Evolutionary conservation across 35 echinoderm and acorn worm genomes (phyloP), one percentile per base, ranked within the genome.

Genomic region (Strongylocentrotus purpuratus): DNA sequence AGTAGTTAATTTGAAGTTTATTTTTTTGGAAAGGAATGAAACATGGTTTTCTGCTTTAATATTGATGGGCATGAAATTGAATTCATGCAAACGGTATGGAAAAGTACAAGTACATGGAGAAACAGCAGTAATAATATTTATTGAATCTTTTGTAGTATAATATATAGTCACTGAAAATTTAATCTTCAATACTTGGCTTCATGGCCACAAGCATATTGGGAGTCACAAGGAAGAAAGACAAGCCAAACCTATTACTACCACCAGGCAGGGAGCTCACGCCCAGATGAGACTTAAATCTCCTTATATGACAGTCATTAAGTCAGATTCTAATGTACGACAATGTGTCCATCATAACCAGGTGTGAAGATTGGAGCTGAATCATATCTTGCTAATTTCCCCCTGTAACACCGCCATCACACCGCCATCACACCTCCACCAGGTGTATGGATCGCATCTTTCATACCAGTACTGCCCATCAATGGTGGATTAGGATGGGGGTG

Each of bases 381-480:
- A 89, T 89, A 45, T 89, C 87, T 89, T 89, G 20, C 25, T 89
- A 89, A 89, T 89, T 89, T 89, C 87, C 87, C 25, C 33, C 33
- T 46, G 33, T 33, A 89, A 89, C 87, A 89, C 87, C 32, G 18
- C 12, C 87, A 89, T 46, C 87, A 78, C 65, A 78, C 65, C 65
- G 5, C 65, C 65, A n/a, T n/a, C n/a, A n/a, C n/a, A n/a, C n/a
- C n/a, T n/a, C n/a, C n/a, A 70, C 65, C 65, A 78, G 65, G 65
- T 78, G 65, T 22, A 78, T 78, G 65, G 65, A n/a, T 78, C 65
- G 2, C 65, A 78, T 78, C 65, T 78, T 78, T 78, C 65, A 4
- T 78, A 22, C 65, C 65, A 78, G 65, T 78, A 28, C 20, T 78
- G 28, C n/a, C 50, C 22, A 78, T 78, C 65, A 22, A 28, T 22